Percentiles rank a stretch among this genome's conserved stretches.
These are phyloP conservation scores for Tragelaphus imberbis DNA, from an alignment of 2,113 vertebrate genomes.

Conservation along the genomic window DNA sequence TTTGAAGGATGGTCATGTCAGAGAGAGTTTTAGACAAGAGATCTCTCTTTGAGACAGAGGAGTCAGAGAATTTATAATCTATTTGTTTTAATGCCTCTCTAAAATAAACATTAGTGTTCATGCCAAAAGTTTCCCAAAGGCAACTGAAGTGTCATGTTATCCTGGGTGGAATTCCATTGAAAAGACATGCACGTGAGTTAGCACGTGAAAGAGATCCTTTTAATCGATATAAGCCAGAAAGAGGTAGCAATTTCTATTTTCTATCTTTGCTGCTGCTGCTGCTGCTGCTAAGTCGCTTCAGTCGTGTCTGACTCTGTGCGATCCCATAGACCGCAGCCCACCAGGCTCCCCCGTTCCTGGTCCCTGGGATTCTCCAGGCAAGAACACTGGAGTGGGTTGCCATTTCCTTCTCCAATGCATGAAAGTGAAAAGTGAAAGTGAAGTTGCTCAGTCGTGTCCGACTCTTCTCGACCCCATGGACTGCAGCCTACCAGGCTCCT, in stretches of 20 bases:
- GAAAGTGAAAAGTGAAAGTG: too few relatives aligned
- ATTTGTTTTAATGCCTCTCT: neutral
- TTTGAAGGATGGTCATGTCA: neutral
- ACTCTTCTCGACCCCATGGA: too few relatives aligned
- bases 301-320: too few relatives aligned
- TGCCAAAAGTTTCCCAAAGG: neutral
- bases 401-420: too few relatives aligned
- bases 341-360: too few relatives aligned
- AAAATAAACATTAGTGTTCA: conserved; percentile 17
- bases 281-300: too few relatives aligned
- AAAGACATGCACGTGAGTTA: neutral
- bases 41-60: neutral
- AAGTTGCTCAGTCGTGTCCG: too few relatives aligned
- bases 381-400: too few relatives aligned
- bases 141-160: neutral
- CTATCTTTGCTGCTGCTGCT: too few relatives aligned
- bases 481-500: too few relatives aligned
- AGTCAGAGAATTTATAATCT: neutral
- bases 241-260: neutral
- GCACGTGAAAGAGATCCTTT: neutral
- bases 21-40: neutral
- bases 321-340: too few relatives aligned
- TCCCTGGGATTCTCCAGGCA: too few relatives aligned
- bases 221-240: neutral
- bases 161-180: neutral